Percentiles rank a stretch among this genome's conserved stretches.
phyloP scores from a whole-genome alignment of 2,113 vertebrate genomes.

The Casuarius casuarius region DNA sequence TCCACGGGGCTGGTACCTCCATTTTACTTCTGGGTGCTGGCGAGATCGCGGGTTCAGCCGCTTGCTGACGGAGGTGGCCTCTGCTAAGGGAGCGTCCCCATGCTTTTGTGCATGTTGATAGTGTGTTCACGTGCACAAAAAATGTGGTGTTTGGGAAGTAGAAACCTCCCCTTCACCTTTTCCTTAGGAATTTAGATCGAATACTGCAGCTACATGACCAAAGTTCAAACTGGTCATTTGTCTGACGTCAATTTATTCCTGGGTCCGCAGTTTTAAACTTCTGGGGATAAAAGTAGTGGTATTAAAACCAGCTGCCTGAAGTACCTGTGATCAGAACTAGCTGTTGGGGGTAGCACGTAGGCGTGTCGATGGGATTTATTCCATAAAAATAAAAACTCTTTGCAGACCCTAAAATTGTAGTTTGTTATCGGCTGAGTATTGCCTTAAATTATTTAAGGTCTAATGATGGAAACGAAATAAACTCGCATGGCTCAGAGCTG shows the following conservation, averaged over 20 bases:
- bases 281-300: not conserved
- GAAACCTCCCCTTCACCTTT: not conserved
- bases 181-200: not conserved
- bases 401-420: not conserved
- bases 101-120: accelerated
- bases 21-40: not conserved
- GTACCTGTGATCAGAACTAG: not conserved
- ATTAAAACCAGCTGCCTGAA: not conserved
- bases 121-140: accelerated
- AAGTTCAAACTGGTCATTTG: not conserved
- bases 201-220: accelerated
- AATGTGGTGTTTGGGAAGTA: not conserved
- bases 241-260: not conserved
- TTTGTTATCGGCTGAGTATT: not conserved
- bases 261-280: not conserved
- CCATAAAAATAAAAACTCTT: not conserved
- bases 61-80: accelerated
- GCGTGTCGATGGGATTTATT: accelerated
- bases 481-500: not conserved
- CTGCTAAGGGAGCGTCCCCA: accelerated
- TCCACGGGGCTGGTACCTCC: too few species aligned
- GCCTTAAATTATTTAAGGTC: not conserved
- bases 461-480: not conserved
- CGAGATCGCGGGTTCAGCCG: accelerated
- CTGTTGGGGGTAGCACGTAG: not conserved